Conservation (phyloP, 1,140 invertebrate genomes). For the Drosophila santomea region DNA sequence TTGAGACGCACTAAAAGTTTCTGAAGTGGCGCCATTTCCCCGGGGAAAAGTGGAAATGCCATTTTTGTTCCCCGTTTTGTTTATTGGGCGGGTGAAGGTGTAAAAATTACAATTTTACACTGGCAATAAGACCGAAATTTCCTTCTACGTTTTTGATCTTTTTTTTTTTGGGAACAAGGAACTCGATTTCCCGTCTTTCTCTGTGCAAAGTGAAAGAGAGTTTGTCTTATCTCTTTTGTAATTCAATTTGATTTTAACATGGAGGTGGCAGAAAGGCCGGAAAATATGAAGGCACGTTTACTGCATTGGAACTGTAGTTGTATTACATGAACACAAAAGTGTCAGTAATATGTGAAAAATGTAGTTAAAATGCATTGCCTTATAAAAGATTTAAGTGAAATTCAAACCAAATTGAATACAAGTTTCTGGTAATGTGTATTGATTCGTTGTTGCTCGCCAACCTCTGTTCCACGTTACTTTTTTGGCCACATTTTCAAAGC, state of each 20-base stretch:
- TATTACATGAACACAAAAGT: conserved; percentile 14
- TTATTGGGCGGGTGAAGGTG: conserved; percentile 60
- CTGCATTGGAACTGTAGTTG: conserved; percentile 21
- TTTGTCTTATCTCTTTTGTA: conserved; percentile 28
- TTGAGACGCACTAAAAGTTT: conserved; percentile 82
- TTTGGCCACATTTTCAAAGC: conserved; percentile 1
- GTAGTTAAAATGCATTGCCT: background rate
- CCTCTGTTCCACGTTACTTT: background rate
- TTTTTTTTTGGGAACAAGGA: background rate
- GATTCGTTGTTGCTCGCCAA: background rate
- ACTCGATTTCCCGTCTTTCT: background rate
- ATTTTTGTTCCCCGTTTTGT: background rate
- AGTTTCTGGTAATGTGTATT: background rate
- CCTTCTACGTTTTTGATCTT: background rate
- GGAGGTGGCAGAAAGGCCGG: background rate
- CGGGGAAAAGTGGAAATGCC: background rate
- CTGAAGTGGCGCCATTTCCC: conserved; percentile 66
- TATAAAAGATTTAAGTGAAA: background rate
- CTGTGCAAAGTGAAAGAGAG: conserved; percentile 8
- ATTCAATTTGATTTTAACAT: conserved; percentile 32
- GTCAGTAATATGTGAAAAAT: too few species aligned
- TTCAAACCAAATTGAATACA: too few species aligned
- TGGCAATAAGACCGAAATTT: conserved; percentile 31
- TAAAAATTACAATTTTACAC: conserved; percentile 75
- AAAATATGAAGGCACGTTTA: conserved; percentile 1